Evolutionary conservation across 2,113 vertebrate genomes (phyloP).

Genomic region (Microtus pennsylvanicus): DNA sequence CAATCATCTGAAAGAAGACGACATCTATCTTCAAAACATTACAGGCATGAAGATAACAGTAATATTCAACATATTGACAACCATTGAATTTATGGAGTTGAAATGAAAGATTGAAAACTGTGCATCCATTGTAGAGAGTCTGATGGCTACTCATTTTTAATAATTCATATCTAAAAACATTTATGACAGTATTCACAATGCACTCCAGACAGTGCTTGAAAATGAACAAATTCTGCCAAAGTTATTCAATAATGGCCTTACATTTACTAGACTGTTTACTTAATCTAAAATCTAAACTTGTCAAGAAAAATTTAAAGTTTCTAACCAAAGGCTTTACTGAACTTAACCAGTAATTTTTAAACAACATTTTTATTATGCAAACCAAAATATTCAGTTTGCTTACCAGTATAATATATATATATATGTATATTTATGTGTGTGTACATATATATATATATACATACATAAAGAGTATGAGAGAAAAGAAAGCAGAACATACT

Average conservation of each 20-base stretch:
- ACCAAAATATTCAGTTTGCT: not conserved
- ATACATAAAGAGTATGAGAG: not conserved
- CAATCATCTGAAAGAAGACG: not conserved
- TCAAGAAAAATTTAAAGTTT: slow-evolving; percentile 38
- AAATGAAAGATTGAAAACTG: slow-evolving; percentile 2
- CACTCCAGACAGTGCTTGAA: slow-evolving; percentile 34
- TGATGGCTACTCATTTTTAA: not conserved
- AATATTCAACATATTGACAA: not conserved
- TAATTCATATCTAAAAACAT: slow-evolving; percentile 51
- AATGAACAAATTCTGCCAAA: slow-evolving; percentile 61
- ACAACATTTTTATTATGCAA: slow-evolving; percentile 44
- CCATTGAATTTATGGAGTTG: not conserved
- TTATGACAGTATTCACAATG: slow-evolving; percentile 4
- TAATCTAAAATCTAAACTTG: slow-evolving; percentile 33
- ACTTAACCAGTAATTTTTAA: slow-evolving; percentile 44
- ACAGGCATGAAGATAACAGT: not conserved
- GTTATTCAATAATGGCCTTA: not conserved
- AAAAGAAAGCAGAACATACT: slow-evolving; percentile 46
- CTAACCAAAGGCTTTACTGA: slow-evolving; percentile 15
- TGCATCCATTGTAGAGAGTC: not conserved
- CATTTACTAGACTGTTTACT: not conserved
- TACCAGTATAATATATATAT: not conserved
- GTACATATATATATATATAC: not conserved
- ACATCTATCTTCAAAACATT: not conserved
- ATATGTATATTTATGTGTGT: too few species aligned